Conservation (phyloP, 2,113 vertebrate genomes). For the Brienomyrus brachyistius region DNA sequence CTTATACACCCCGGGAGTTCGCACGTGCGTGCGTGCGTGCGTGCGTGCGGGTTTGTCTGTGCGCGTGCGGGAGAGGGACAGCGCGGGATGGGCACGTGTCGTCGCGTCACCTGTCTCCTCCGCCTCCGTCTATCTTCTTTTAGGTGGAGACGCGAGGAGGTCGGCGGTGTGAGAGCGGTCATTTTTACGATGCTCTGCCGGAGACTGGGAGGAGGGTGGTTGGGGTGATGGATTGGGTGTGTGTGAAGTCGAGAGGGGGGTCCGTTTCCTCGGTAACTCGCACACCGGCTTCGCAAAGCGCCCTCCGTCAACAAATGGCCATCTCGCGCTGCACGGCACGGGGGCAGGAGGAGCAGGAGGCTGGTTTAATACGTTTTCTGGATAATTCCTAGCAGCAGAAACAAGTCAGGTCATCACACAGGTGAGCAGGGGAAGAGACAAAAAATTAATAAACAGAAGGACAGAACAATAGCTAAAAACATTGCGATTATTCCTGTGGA, state of each 20-base stretch:
- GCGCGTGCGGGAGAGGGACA: conserved; percentile 5
- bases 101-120: conserved; percentile 5
- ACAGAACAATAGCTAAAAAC: conserved; percentile 43
- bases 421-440: conserved; percentile 47
- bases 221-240: conserved; percentile 32
- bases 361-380: conserved; percentile 91
- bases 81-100: not conserved
- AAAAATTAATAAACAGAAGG: conserved; percentile 35
- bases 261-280: conserved; percentile 51
- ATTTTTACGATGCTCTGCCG: conserved; percentile 24
- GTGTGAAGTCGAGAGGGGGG: conserved; percentile 38
- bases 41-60: conserved; percentile 15
- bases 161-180: conserved; percentile 16
- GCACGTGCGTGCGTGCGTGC: not conserved
- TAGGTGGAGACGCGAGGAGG: not conserved
- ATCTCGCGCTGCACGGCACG: conserved; percentile 47
- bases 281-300: conserved; percentile 46
- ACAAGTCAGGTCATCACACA: conserved; percentile 77
- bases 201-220: conserved; percentile 36
- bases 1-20: conserved; percentile 23
- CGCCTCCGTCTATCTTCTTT: conserved; percentile 6
- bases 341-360: conserved; percentile 48
- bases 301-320: conserved; percentile 77
- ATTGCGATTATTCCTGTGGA: conserved; percentile 17
- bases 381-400: conserved; percentile 95